phyloP scores from a whole-genome alignment of 2,797 vertebrate species.

The Propithecus perrieri region DNA sequence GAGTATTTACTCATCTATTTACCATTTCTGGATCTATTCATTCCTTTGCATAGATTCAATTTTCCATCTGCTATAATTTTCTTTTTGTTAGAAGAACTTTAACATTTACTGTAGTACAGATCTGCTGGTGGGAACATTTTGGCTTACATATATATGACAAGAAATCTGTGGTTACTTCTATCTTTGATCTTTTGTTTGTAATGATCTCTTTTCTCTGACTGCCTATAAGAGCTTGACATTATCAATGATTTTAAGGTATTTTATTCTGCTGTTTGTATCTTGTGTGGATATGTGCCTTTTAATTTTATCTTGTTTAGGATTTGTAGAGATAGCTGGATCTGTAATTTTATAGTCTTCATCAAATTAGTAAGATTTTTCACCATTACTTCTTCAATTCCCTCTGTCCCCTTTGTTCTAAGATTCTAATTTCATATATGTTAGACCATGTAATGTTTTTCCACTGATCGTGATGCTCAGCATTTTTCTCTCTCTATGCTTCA shows the following conservation, averaged over 20 bases:
- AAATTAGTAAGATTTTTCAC: not conserved
- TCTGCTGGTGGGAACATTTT: not conserved
- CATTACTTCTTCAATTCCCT: not conserved
- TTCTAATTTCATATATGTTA: not conserved
- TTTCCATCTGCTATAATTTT: not conserved
- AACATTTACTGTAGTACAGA: not conserved
- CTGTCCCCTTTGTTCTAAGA: not conserved
- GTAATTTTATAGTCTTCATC: not conserved
- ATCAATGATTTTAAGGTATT: not conserved
- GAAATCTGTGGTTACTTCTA: not conserved
- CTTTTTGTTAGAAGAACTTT: not conserved
- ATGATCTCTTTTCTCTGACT: not conserved
- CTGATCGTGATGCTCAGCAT: not conserved
- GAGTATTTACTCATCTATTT: not conserved
- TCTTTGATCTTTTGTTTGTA: not conserved
- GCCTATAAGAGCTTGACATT: not conserved
- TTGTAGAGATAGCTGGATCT: not conserved
- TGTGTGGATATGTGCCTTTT: not conserved
- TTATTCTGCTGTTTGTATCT: not conserved
- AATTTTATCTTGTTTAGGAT: not conserved
- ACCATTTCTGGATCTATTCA: not conserved
- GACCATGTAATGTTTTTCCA: not conserved
- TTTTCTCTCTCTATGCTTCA: not conserved
- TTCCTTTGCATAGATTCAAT: not conserved
- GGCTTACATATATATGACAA: not conserved